Conservation (phyloP, 2,888 invertebrate species). For the Platerodrilus igneus region DNA sequence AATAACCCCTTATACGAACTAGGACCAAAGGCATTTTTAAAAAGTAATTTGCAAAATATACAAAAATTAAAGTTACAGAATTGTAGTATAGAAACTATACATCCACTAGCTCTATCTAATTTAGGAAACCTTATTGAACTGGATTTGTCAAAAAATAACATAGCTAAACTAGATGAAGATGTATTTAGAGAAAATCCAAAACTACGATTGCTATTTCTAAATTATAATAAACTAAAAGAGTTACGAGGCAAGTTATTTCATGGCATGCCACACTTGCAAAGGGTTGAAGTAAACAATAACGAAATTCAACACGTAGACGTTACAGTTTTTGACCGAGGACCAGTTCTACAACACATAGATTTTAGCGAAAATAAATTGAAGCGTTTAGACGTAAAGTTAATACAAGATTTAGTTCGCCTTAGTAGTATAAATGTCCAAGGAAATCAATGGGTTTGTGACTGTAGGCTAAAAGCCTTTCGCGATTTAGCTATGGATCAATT, state of each 20-base stretch:
- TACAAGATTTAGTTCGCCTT: conserved; percentile 62
- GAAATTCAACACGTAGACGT: conserved; percentile 63
- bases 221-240: conserved; percentile 68
- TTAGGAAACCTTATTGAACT: conserved; percentile 76
- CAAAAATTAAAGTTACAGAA: conserved; percentile 74
- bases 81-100: conserved; percentile 68
- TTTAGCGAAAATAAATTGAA: conserved; percentile 72
- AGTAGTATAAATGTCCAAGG: conserved; percentile 70
- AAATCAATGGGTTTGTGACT: conserved; percentile 88
- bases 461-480: conserved; percentile 72
- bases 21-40: conserved; percentile 62
- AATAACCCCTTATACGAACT: conserved; percentile 65
- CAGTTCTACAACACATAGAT: conserved; percentile 63
- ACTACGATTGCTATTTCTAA: conserved; percentile 67
- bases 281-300: conserved; percentile 74
- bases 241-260: conserved; percentile 51
- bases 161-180: conserved; percentile 60
- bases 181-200: conserved; percentile 69
- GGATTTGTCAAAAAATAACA: conserved; percentile 71
- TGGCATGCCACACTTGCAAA: conserved; percentile 68
- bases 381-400: conserved; percentile 58
- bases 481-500: conserved; percentile 71
- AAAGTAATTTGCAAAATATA: conserved; percentile 68
- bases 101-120: conserved; percentile 70
- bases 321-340: conserved; percentile 63